Evolutionary conservation across 2,797 vertebrate genomes (phyloP), one percentile per base, ranked within the genome.

Genomic region (Pseudomugil gertrudae): DNA sequence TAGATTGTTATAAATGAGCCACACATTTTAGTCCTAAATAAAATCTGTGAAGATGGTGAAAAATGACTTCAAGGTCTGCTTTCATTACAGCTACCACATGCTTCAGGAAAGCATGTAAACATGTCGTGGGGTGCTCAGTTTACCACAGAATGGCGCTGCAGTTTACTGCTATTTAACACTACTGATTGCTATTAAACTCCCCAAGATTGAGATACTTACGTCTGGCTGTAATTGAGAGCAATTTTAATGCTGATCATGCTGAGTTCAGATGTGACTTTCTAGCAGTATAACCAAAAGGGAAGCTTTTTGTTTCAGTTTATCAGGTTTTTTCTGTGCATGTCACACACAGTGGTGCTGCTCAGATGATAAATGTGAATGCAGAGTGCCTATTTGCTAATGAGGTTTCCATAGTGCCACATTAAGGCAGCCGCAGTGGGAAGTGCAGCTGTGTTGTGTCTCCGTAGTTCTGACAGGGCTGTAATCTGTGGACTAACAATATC

Each of bases 401-500:
- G 83, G 81, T 90, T 87, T 87, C 81, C 84, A 88, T 83, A 77
- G 86, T 69, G 83, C 77, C 84, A 84, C 86, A 87, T 81, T 79
- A 78, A 80, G 79, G 77, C 84, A 76, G 84, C 67, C 80, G 2
- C 86, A 75, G 87, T 87, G 80, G 85, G 84, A 86, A 84, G 85
- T 84, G 85, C 84, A 88, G 90, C 89, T 84, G 81, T 87, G 86
- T 89, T 88, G 81, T 83, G 84, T 90, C 89, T 90, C 78, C 74
- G 17, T 47, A 83, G 72, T 77, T 83, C 84, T 90, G 89, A 89
- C 86, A 82, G 89, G 81, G 75, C 81, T 86, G 84, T 92, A 92
- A 93, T 92, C 90, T 91, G 86, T 84, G 81, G 80, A 83, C 87
- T 90, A 89, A 90, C 82, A 87, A 91, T 84, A 91, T 86, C 86